A percentile compares a stretch with the other conserved stretches of the same genome.
Evolutionary conservation across 1,140 invertebrate species (phyloP).

Genomic region (Agrilus planipennis): DNA sequence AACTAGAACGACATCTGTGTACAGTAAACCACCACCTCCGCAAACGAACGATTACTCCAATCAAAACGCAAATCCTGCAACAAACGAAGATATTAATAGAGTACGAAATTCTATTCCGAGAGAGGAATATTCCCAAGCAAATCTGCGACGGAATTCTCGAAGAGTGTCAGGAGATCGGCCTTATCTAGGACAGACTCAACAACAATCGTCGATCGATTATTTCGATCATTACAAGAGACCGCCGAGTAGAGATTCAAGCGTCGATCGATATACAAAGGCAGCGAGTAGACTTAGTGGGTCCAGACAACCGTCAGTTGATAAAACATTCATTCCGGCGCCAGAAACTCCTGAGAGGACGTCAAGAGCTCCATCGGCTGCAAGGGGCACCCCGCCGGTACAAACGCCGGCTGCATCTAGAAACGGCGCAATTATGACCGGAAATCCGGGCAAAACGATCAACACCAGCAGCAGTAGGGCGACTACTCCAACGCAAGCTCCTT

Average conservation of each 20-base stretch:
- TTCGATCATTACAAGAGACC: constrained; percentile 90
- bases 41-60: too few species aligned
- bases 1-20: too few species aligned
- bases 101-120: constrained; percentile 20
- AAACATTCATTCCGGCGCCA: constrained; percentile 33
- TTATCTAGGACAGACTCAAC: constrained; percentile 33
- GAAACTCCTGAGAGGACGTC: constrained; percentile 37
- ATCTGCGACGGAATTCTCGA: constrained; percentile 36
- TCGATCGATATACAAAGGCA: constrained; percentile 60
- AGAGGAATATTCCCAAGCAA: constrained; percentile 14
- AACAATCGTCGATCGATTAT: constrained; percentile 51
- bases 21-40: not conserved
- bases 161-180: constrained; percentile 38
- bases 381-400: constrained; percentile 35
- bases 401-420: constrained; percentile 30
- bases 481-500: constrained; percentile 40
- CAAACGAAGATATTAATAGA: constrained; percentile 6
- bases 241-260: constrained; percentile 75
- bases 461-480: not conserved
- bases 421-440: constrained; percentile 37
- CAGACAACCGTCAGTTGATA: constrained; percentile 65
- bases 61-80: not conserved
- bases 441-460: constrained; percentile 3
- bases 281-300: constrained; percentile 45
- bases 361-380: constrained; percentile 25